Evolutionary conservation across 2,797 vertebrate species (phyloP), one percentile per base, ranked within the genome.

Genomic region (Betta splendens): DNA sequence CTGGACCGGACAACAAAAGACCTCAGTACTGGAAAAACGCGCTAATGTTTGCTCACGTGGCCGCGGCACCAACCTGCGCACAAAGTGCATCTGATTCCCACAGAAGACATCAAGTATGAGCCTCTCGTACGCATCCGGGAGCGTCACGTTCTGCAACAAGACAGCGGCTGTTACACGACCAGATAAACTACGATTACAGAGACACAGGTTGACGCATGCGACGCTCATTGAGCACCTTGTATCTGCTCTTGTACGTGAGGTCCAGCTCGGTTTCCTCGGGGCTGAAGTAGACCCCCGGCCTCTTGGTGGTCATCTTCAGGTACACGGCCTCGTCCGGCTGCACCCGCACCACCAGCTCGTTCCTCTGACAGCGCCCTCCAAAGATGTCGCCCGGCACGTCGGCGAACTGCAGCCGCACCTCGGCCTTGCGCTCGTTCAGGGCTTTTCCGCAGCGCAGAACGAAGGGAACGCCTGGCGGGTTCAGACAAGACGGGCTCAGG

Each of bases 11-110:
- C n/a, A n/a, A n/a, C n/a, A n/a, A n/a, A n/a, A n/a, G n/a, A n/a
- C n/a, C n/a, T n/a, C n/a, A n/a, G n/a, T n/a, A n/a, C n/a, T n/a
- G n/a, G n/a, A n/a, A n/a, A n/a, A n/a, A n/a, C n/a, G n/a, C n/a
- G n/a, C n/a, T n/a, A n/a, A n/a, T n/a, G n/a, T n/a, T n/a, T n/a
- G n/a, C n/a, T n/a, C n/a, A n/a, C n/a, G n/a, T n/a, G n/a, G n/a
- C n/a, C n/a, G n/a, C n/a, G n/a, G n/a, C 13, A 74, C 63, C 15
- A 23, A 96, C 94, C 94, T 96, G 80, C 94, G 93, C 13, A 96
- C 94, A 33, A 95, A 96, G 85, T 95, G 94, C 94, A 95, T 95
- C 86, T 95, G 94, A 83, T 89, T 96, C 57, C 94, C 94, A 50
- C 94, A 94, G 88, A 96, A 94, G 49, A 96, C 94, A 0, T 96